Conservation (phyloP, 2,797 vertebrate species). For the Paratrypauchen microcephalus region DNA sequence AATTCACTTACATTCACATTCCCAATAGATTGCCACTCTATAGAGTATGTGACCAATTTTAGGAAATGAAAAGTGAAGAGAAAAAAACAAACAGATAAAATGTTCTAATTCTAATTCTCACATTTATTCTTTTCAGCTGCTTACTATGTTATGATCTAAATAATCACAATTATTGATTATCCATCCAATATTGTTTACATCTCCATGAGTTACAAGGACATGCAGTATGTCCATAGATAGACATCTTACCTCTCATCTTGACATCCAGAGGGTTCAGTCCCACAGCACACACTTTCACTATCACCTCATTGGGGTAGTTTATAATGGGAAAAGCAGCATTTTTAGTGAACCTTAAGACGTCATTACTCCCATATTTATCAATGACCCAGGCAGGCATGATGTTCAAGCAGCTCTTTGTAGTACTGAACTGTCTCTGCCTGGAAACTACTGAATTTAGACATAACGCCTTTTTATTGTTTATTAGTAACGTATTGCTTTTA, state of each 20-base stretch:
- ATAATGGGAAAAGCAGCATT: conserved; percentile 85
- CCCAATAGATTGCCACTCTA: too few relatives aligned
- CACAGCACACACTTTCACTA: conserved; percentile 89
- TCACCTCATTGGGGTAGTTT: conserved; percentile 90
- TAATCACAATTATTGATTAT: background rate
- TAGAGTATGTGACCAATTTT: too few relatives aligned
- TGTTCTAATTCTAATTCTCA: too few relatives aligned
- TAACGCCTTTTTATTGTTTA: background rate
- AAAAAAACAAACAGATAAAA: too few relatives aligned
- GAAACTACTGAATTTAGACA: background rate
- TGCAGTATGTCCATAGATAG: background rate
- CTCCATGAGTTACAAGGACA: background rate
- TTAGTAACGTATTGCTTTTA: conserved; percentile 29
- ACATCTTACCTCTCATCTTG: conserved; percentile 92
- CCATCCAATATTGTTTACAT: background rate
- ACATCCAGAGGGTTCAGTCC: conserved; percentile 92
- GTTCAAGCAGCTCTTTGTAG: conserved; percentile 52
- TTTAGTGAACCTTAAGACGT: conserved; percentile 84
- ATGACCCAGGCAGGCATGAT: conserved; percentile 95
- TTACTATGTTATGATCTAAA: background rate
- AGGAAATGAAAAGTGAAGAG: too few relatives aligned
- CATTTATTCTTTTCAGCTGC: background rate
- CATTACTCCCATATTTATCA: conserved; percentile 88
- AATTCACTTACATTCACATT: too few relatives aligned
- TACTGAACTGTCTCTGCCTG: conserved; percentile 61